Base-by-base conservation (phyloP, 1,140 invertebrate genomes). In the Pseudomyrmex dendroicus region DNA sequence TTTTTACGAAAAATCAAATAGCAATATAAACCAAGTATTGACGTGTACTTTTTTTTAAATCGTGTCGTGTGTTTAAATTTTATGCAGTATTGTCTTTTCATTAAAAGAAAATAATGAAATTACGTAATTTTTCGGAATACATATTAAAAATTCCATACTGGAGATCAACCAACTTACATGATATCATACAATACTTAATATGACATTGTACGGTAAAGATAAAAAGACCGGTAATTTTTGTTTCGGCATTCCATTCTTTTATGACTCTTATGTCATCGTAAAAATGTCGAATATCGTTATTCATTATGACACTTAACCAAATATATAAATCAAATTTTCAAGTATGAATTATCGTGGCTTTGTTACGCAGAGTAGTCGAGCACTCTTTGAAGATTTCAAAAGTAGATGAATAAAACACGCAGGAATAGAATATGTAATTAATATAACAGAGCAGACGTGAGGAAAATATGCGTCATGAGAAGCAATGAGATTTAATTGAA, bases 401-500 rank as follows among this genome's bases (percentile, higher is more conserved):
- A n/a, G 15, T 1, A 44, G 13, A 46, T 15, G 9, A 77, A 20
- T 54, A 10, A 52, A 64, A 15, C 25, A 35, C 2, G 2, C 10
- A 54, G 22, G 2, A n/a, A 56, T 2, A n/a, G 20, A 8, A 7
- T n/a, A 9, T 20, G 12, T 72, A 25, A 63, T 50, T 50, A 35
- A 63, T 76, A 70, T 67, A 20, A 44, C 35, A 44, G 2, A 54
- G 15, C 20, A 57, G 56, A 12, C 48, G 44, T 48, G 20, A 57
- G 10, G 1, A 15, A 48, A 72, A 72, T 8, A 76, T 70, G 35
- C 73, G 35, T 46, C 61, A 15, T 52, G n/a, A 57, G 8, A 15
- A 48, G 22, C 9, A 2, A 50, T 84, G 82, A 35, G 35, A 86
- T 87, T 70, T 13, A 48, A 15, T 20, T 84, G 15, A 57, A 3